Conservation (phyloP, 2,113 vertebrate species). For the Leuciscus idus region DNA sequence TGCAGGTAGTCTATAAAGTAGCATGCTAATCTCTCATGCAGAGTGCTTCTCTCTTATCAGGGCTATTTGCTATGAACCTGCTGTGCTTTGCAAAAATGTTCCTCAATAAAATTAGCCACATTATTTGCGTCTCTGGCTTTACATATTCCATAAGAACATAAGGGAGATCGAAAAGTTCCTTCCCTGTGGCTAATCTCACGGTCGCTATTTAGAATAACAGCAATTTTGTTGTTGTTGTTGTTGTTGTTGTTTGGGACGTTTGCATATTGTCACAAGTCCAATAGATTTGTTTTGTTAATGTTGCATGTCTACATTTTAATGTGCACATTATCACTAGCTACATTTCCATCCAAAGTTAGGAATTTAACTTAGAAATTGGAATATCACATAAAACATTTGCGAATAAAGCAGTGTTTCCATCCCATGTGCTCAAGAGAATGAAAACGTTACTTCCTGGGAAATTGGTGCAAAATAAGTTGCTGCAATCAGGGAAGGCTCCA, state of each 20-base stretch:
- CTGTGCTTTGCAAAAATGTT: slow-evolving; percentile 2
- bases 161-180: slow-evolving; percentile 1
- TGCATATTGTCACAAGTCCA: neutral
- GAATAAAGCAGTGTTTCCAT: too few species aligned
- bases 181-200: neutral
- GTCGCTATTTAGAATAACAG: neutral
- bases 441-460: too few species aligned
- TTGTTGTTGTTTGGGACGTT: neutral
- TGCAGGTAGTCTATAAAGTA: slow-evolving; percentile 10
- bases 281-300: neutral
- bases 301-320: neutral
- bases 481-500: too few species aligned
- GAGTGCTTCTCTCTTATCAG: slow-evolving; percentile 6
- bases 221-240: neutral
- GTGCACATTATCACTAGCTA: neutral
- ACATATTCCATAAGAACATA: slow-evolving; percentile 7
- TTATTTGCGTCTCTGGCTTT: slow-evolving; percentile 12
- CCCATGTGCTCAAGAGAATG: too few species aligned
- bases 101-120: neutral
- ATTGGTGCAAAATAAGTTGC: too few species aligned
- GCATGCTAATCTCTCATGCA: neutral
- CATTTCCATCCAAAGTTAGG: too few species aligned
- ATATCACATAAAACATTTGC: too few species aligned
- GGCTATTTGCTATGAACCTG: neutral
- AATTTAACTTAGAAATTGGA: too few species aligned